A percentile compares a stretch with the other conserved stretches of the same genome.
phyloP scores from a whole-genome alignment of 2,797 vertebrate species.

The Ceryle rudis region DNA sequence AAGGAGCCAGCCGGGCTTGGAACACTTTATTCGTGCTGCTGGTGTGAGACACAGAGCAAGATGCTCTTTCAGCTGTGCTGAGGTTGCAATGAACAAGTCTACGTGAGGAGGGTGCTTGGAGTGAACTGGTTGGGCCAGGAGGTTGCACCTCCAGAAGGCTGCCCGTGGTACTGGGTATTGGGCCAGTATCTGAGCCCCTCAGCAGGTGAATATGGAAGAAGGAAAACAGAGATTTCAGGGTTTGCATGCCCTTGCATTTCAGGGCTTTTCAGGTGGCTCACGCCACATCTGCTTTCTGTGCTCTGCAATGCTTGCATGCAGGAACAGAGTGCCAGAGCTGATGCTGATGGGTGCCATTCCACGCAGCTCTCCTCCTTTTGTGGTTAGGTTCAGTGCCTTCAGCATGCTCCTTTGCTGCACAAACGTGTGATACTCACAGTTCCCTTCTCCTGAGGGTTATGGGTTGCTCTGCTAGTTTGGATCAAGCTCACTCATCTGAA shows the following conservation, averaged over 20 bases:
- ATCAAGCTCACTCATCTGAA: background rate
- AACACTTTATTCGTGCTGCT: background rate
- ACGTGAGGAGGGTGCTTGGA: accelerated
- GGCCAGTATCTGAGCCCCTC: background rate
- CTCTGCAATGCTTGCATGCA: background rate
- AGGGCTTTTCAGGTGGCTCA: background rate
- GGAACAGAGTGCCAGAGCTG: background rate
- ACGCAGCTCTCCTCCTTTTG: background rate
- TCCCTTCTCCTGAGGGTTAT: background rate
- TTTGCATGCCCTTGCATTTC: background rate
- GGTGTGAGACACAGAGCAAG: background rate
- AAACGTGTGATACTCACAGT: background rate
- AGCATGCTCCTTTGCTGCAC: background rate
- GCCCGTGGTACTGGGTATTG: background rate
- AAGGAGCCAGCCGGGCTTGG: background rate
- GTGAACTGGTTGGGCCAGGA: background rate
- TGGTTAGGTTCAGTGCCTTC: background rate
- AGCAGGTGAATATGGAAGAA: background rate
- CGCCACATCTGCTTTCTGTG: background rate
- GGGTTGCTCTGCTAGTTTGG: background rate
- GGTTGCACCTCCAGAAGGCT: background rate
- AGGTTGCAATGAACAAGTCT: background rate
- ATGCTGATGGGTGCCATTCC: background rate
- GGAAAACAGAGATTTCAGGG: background rate
- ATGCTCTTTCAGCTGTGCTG: background rate